Conservation (phyloP, 2,797 vertebrate species). For the Sebastes minor region DNA sequence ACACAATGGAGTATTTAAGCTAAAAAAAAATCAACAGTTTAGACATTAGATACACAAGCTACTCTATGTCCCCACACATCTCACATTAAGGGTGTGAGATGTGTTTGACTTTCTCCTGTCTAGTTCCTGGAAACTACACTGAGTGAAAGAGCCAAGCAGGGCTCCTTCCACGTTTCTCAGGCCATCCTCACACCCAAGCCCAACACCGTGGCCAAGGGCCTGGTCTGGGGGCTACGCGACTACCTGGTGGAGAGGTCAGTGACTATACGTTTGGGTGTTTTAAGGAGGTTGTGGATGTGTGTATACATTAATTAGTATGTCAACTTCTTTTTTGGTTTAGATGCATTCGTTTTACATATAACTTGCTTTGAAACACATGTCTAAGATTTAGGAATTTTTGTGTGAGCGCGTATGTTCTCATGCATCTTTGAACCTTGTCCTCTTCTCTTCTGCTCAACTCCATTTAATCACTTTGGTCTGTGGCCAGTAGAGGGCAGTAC, state of each 20-base stretch:
- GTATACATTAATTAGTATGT: background rate
- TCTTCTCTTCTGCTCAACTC: background rate
- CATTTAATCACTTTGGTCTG: background rate
- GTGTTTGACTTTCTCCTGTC: background rate
- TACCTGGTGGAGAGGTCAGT: constrained; percentile 93
- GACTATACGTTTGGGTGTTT: background rate
- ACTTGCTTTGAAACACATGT: background rate
- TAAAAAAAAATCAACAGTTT: background rate
- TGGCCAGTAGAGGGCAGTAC: constrained; percentile 51
- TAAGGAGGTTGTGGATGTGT: background rate
- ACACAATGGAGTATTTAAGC: background rate
- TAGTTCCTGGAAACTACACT: constrained; percentile 93
- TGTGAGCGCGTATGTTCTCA: background rate
- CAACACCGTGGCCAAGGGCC: constrained; percentile 89
- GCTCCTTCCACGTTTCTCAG: constrained; percentile 95
- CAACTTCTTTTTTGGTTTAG: background rate
- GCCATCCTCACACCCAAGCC: constrained; percentile 94
- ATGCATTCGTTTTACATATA: background rate
- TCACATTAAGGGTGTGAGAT: background rate
- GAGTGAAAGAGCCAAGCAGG: constrained; percentile 84
- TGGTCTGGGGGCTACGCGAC: constrained; percentile 90
- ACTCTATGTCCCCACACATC: no score
- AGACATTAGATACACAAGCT: background rate
- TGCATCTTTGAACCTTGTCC: background rate
- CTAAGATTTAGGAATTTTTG: background rate